Evolutionary conservation across 2,113 vertebrate species (phyloP).

Genomic region (Phrynosoma blainvillii): DNA sequence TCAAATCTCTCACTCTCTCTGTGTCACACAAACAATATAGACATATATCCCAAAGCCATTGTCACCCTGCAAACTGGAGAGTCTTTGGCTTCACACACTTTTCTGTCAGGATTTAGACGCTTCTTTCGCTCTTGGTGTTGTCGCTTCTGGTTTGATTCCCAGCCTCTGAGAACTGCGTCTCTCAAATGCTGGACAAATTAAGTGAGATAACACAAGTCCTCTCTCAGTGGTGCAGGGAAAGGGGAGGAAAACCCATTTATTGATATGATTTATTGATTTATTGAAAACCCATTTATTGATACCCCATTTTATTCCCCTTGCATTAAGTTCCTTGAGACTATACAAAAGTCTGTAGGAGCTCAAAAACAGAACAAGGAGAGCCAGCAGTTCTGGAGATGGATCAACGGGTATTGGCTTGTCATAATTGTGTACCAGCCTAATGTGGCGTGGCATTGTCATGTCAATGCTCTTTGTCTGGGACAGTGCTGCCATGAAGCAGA

Average conservation of each 20-base stretch:
- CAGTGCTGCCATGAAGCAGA: too few relatives aligned
- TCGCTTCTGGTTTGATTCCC: not conserved
- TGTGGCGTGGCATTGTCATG: too few relatives aligned
- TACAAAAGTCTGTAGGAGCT: too few relatives aligned
- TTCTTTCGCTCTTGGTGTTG: not conserved
- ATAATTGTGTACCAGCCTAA: too few relatives aligned
- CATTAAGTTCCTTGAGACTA: too few relatives aligned
- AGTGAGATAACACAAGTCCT: not conserved
- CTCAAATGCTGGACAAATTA: slow-evolving; percentile 6
- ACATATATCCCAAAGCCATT: not conserved
- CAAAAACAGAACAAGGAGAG: too few relatives aligned
- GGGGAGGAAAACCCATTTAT: not conserved
- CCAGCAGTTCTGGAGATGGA: too few relatives aligned
- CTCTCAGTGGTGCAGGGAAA: not conserved
- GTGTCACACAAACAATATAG: not conserved
- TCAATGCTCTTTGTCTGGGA: too few relatives aligned
- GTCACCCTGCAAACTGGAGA: not conserved
- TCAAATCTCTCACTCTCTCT: not conserved
- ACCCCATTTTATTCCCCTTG: too few relatives aligned
- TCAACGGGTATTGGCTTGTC: too few relatives aligned
- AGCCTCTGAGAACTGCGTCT: not conserved
- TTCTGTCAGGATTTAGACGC: not conserved
- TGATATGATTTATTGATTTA: too few relatives aligned
- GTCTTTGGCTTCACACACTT: not conserved
- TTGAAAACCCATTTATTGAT: not conserved